Evolutionary conservation across 2,888 invertebrate genomes (phyloP), one percentile per base, ranked within the genome.

Genomic region (Globia sparganii): DNA sequence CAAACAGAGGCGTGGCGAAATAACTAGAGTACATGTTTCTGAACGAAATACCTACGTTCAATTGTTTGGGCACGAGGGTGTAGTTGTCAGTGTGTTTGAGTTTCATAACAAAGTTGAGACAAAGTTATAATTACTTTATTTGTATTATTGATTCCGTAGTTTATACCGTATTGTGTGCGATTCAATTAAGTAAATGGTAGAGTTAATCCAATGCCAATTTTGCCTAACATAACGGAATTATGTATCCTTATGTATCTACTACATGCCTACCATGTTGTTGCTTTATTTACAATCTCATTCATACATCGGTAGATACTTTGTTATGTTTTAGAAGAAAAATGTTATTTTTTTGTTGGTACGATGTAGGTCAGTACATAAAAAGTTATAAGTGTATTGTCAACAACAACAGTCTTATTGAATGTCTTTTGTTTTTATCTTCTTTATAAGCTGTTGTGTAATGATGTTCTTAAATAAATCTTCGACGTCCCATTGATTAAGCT

Each of bases 41-140:
- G 53, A 79, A 67, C 56, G 46, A 62, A 67, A 31, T 62, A 56
- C 8, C 25, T 58, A 28, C 31, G 18, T 46, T 13, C 11, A 40
- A 56, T 43, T 75, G 11, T 49, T 74, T 59, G 40, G 15, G 11
- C 25, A 34, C n/a, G 37, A 18, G n/a, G 34, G 21, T 28, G 78
- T 82, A n/a, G 58, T 46, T 77, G 21, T 31, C 18, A n/a, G 40
- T 40, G 21, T 59, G 37, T 71, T n/a, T 64, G 40, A 61, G 37
- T 66, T 53, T 75, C 65, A 53, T 21, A 61, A 43, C n/a, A 37
- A 73, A 69, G 49, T 70, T 59, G 0, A n/a, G 9, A 21, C 66
- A 70, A 70, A 77, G 53, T 78, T 78, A 62, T 70, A 73, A 81
- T 84, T 67, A 67, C 58, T 81, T 78, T 67, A 53, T 69, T 72